A percentile compares a stretch with the other conserved stretches of the same genome.
phyloP scores from a whole-genome alignment of 2,113 vertebrate species.

The Forbesichthys papilliferus region DNA sequence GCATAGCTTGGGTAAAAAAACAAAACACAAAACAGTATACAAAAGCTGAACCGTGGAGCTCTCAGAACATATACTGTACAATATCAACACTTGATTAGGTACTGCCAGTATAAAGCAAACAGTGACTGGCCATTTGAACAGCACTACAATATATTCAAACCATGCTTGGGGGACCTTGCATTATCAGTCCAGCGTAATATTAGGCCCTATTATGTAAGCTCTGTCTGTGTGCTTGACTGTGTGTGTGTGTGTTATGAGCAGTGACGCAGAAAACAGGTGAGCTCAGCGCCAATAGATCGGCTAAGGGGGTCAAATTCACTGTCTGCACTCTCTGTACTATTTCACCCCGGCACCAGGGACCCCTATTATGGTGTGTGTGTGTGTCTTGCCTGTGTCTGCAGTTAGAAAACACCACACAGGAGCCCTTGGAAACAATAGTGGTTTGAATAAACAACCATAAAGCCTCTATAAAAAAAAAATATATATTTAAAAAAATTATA shows the following conservation, averaged over 20 bases:
- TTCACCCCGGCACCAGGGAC: conserved; percentile 25
- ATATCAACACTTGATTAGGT: neutral
- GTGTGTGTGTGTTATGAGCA: neutral
- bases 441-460: too few relatives aligned
- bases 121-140: too few relatives aligned
- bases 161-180: too few relatives aligned
- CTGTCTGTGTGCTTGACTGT: neutral
- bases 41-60: neutral
- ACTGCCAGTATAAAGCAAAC: neutral
- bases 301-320: conserved; percentile 26
- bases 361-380: neutral
- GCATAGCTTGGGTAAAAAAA: conserved; percentile 3
- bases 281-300: neutral
- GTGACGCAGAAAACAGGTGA: neutral
- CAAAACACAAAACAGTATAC: conserved; percentile 23
- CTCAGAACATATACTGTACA: neutral
- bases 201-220: neutral
- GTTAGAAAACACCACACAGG: too few relatives aligned
- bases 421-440: too few relatives aligned
- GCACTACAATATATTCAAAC: too few relatives aligned
- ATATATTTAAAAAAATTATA: too few relatives aligned
- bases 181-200: neutral
- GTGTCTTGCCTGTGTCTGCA: too few relatives aligned
- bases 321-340: neutral
- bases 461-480: too few relatives aligned